Percentiles rank a stretch among this genome's conserved stretches.
Evolutionary conservation across 2,113 vertebrate species (phyloP).

Genomic region (Loxodonta africana): DNA sequence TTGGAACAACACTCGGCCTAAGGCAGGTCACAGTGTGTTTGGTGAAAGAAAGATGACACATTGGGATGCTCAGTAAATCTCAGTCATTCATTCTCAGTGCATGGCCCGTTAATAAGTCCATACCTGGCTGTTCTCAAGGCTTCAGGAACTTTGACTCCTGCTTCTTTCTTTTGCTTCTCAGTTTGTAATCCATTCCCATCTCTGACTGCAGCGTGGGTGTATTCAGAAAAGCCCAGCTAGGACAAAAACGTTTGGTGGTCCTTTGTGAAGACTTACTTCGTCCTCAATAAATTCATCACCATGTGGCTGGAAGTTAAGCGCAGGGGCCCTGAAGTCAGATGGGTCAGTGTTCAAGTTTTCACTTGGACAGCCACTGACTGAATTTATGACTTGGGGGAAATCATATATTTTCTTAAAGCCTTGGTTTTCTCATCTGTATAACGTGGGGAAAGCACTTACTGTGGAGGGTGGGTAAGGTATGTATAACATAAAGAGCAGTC

Average conservation of each 20-base stretch:
- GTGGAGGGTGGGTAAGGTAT: not conserved
- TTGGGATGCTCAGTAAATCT: not conserved
- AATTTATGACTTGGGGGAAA: not conserved
- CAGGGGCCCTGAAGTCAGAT: not conserved
- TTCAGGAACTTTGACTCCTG: not conserved
- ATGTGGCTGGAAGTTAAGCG: not conserved
- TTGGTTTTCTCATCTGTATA: slow-evolving; percentile 28
- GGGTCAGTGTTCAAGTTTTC: not conserved
- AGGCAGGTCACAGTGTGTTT: not conserved
- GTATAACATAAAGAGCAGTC: not conserved
- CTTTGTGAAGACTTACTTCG: not conserved
- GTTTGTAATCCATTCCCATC: not conserved
- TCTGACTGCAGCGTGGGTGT: not conserved
- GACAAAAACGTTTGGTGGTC: not conserved
- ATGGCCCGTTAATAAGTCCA: not conserved
- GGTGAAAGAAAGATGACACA: not conserved
- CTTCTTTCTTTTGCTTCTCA: not conserved
- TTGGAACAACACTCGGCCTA: not conserved
- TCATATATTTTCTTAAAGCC: not conserved
- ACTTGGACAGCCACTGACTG: not conserved
- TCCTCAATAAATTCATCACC: not conserved
- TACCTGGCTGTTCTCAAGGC: not conserved
- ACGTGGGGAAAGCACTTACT: not conserved
- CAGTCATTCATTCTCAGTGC: not conserved
- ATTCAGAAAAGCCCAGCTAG: not conserved